A percentile compares a stretch with the other conserved stretches of the same genome.
Conservation (phyloP, 2,113 vertebrate genomes). For the Onychostruthus taczanowskii region DNA sequence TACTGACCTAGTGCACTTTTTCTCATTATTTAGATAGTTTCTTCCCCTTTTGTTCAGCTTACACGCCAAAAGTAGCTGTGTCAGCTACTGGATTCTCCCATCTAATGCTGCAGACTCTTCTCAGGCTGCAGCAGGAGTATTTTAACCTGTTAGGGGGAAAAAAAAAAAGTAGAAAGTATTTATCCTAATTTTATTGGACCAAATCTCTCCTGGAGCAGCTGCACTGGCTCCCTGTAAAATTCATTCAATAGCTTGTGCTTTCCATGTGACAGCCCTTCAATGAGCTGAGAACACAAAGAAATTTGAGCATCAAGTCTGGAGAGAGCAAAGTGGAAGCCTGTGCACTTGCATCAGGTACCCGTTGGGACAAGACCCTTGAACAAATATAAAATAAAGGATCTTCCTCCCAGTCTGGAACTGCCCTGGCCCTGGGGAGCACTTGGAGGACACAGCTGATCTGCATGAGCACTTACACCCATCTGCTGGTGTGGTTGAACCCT, state of each 20-base stretch:
- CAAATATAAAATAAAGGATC: neutral
- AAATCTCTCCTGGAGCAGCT: neutral
- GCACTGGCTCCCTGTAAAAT: neutral
- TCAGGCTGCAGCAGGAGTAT: neutral
- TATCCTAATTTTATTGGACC: neutral
- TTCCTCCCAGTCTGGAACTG: neutral
- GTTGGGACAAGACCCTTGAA: neutral
- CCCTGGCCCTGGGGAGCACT: neutral
- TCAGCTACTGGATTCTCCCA: neutral
- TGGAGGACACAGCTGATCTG: neutral
- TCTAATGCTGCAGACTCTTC: neutral
- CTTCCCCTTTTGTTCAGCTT: neutral
- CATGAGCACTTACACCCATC: neutral
- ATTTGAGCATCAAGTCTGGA: neutral
- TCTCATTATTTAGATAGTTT: slow-evolving; percentile 26
- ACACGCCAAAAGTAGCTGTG: neutral
- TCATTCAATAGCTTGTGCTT: neutral
- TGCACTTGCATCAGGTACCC: neutral
- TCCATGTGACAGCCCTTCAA: neutral
- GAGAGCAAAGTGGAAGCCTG: neutral
- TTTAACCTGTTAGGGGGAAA: neutral
- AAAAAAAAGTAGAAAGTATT: neutral
- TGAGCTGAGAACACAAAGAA: neutral
- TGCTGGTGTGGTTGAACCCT: neutral
- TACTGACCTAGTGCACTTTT: slow-evolving; percentile 39